Evolutionary conservation across 2,113 vertebrate genomes (phyloP).

Genomic region (Myotis davidii): DNA sequence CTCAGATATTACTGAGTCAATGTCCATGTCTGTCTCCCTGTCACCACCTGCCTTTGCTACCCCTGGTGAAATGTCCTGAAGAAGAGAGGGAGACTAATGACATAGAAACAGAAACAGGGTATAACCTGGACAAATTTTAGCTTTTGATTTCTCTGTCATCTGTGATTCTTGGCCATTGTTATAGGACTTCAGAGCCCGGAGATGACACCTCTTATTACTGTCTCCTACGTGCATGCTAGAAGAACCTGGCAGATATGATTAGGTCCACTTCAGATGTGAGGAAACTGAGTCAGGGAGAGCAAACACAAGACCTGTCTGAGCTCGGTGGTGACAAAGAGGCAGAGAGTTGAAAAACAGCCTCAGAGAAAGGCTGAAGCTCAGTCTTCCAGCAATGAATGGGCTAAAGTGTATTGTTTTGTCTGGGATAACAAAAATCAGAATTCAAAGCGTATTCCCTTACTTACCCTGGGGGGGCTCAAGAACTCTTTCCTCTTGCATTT

Average conservation of each 20-base stretch:
- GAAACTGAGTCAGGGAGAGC: neutral
- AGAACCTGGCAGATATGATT: too few species aligned
- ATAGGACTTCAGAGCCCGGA: neutral
- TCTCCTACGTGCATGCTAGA: rapidly evolving
- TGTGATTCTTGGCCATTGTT: neutral
- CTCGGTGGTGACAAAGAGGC: neutral
- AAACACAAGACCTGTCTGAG: neutral
- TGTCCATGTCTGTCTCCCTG: neutral
- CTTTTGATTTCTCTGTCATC: neutral
- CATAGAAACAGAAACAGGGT: neutral
- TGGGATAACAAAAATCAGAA: slow-evolving; percentile 5
- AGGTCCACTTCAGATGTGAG: neutral
- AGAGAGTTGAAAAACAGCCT: neutral
- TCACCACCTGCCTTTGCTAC: neutral
- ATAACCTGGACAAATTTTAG: neutral
- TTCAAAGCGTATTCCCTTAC: neutral
- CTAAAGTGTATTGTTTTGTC: slow-evolving; percentile 14
- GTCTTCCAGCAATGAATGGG: neutral
- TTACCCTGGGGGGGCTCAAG: slow-evolving; percentile 40
- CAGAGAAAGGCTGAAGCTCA: neutral
- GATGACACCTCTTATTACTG: neutral
- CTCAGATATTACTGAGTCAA: neutral
- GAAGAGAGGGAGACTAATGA: neutral
- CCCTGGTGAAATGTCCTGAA: neutral
- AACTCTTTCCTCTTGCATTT: slow-evolving; percentile 64